Conservation (phyloP, 1,140 invertebrate genomes). For the Teleogryllus occipitalis region DNA sequence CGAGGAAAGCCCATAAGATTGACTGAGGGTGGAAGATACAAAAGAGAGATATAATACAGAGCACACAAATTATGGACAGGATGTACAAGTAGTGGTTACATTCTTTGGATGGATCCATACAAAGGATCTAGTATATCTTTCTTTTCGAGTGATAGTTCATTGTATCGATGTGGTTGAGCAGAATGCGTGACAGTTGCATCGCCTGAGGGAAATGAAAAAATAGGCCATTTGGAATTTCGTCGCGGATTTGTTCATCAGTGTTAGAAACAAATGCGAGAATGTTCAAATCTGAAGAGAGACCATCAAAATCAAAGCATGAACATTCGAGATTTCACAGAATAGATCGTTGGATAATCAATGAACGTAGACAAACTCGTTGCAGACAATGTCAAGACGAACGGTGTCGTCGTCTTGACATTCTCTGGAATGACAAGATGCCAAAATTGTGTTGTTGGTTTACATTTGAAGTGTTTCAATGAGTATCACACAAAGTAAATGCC, state of each 20-base stretch:
- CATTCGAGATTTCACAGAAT: not conserved
- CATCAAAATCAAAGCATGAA: conserved; percentile 6
- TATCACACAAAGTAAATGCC: too few relatives aligned
- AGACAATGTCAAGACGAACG: too few relatives aligned
- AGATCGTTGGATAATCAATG: conserved; percentile 6
- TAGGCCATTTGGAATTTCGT: conserved; percentile 9
- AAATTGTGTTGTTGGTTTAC: too few relatives aligned
- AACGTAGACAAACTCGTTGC: not conserved
- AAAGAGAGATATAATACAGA: too few relatives aligned
- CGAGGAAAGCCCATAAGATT: conserved; percentile 11
- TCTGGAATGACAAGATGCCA: too few relatives aligned
- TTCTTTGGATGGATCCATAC: conserved; percentile 15
- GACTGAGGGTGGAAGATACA: too few relatives aligned
- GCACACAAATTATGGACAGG: conserved; percentile 8
- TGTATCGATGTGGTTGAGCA: not conserved
- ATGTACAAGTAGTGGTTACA: conserved; percentile 11
- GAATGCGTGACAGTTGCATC: not conserved
- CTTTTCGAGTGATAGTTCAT: not conserved
- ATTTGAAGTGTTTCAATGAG: too few relatives aligned
- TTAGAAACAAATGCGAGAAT: conserved; percentile 11
- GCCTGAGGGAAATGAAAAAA: not conserved
- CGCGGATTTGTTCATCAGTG: conserved; percentile 2
- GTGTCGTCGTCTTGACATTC: too few relatives aligned
- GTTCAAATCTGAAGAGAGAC: not conserved
- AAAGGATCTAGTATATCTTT: not conserved